These are phyloP conservation scores for Opisthograptis luteolata DNA, from an alignment of 2,888 invertebrate genomes.

Conservation along the genomic window DNA sequence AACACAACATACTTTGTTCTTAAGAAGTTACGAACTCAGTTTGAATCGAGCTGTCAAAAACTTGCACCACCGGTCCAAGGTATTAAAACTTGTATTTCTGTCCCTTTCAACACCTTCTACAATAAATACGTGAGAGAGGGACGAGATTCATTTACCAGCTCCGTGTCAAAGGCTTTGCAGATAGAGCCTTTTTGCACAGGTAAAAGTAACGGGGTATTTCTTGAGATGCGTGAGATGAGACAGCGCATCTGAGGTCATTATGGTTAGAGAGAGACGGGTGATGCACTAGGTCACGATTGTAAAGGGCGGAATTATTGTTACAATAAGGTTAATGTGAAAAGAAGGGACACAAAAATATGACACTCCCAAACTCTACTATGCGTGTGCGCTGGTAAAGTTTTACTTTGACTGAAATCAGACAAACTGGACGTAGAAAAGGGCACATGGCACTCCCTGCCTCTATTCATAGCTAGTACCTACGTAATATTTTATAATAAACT, in stretches of 20 bases:
- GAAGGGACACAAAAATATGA: neutral
- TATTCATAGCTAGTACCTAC: too few species aligned
- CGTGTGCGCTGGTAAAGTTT: neutral
- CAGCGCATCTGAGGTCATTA: constrained; percentile 54
- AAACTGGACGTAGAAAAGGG: too few species aligned
- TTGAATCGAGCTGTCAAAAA: constrained; percentile 80
- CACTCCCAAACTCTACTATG: neutral
- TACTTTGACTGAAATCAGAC: too few species aligned
- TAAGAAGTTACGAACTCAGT: constrained; percentile 61
- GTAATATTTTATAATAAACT: too few species aligned
- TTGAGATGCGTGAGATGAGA: constrained; percentile 79
- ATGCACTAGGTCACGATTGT: constrained; percentile 65
- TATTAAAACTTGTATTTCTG: constrained; percentile 55
- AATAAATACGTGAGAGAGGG: constrained; percentile 44
- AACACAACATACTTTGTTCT: constrained; percentile 59
- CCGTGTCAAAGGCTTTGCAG: constrained; percentile 54
- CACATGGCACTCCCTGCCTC: neutral
- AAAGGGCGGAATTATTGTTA: constrained; percentile 44
- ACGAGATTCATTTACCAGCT: constrained; percentile 31
- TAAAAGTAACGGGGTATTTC: constrained; percentile 84
- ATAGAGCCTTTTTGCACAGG: constrained; percentile 82
- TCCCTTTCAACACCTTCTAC: constrained; percentile 43
- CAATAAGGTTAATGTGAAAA: constrained; percentile 41
- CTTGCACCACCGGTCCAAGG: constrained; percentile 76
- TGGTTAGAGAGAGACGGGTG: constrained; percentile 55